These are phyloP conservation scores for Lordiphosa mommai DNA, from an alignment of 1,140 invertebrate species.

Conservation along the genomic window DNA sequence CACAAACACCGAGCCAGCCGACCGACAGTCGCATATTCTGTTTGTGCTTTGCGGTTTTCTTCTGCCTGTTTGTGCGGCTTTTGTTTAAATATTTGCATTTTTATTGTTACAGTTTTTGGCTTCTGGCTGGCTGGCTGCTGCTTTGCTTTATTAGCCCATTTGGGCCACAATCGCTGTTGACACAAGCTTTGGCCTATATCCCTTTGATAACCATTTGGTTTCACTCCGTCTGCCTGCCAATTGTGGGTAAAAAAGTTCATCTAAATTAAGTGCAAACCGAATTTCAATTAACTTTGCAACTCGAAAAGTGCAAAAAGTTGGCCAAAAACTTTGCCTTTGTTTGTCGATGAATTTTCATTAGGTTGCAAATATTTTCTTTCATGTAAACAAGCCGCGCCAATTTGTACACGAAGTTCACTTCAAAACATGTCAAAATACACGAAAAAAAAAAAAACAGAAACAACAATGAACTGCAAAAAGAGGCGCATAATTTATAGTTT, in stretches of 20 bases:
- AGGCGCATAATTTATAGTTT: slow-evolving; percentile 51
- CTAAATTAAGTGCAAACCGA: slow-evolving; percentile 67
- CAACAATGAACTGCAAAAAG: slow-evolving; percentile 16
- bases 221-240: slow-evolving; percentile 19
- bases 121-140: slow-evolving; percentile 21
- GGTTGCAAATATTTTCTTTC: slow-evolving; percentile 63
- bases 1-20: slow-evolving; percentile 42
- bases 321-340: slow-evolving; percentile 17
- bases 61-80: slow-evolving; percentile 26
- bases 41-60: slow-evolving; percentile 61
- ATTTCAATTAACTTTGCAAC: slow-evolving; percentile 71
- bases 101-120: slow-evolving; percentile 42
- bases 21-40: slow-evolving; percentile 40
- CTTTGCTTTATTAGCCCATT: slow-evolving; percentile 58
- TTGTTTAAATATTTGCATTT: slow-evolving; percentile 72
- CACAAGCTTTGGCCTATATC: slow-evolving; percentile 28
- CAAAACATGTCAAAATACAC: slow-evolving; percentile 44
- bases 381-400: slow-evolving; percentile 71
- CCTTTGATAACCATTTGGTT: slow-evolving; percentile 11
- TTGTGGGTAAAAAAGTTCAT: slow-evolving; percentile 55
- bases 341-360: slow-evolving; percentile 71
- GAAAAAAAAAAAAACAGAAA: slow-evolving; percentile 4
- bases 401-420: slow-evolving; percentile 43
- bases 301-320: slow-evolving; percentile 55
- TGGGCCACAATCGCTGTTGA: slow-evolving; percentile 32